Evolutionary conservation across 2,888 invertebrate genomes (phyloP).

Genomic region (Papilio protenor): DNA sequence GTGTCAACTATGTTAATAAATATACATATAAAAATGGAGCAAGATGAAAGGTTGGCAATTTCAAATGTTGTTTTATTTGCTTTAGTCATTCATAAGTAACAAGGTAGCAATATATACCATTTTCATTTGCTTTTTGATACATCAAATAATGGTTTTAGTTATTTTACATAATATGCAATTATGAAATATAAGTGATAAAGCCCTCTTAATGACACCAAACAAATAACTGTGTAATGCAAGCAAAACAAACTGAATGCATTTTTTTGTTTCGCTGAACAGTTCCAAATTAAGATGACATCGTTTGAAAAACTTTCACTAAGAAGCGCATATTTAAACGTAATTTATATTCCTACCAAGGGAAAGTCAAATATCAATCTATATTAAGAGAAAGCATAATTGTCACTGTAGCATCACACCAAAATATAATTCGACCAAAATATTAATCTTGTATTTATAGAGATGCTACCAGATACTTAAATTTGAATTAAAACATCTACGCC

Average conservation of each 20-base stretch:
- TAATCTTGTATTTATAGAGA: neutral
- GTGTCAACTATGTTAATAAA: neutral
- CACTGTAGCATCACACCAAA: constrained; percentile 57
- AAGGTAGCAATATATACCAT: neutral
- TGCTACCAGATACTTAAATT: neutral
- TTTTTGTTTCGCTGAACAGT: constrained; percentile 11
- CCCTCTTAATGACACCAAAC: neutral
- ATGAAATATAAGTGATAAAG: neutral
- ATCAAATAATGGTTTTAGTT: neutral
- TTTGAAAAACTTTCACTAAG: constrained; percentile 51
- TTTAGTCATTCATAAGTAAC: neutral
- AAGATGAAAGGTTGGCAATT: neutral
- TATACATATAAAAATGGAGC: neutral
- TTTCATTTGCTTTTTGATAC: neutral
- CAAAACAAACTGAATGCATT: too few relatives aligned
- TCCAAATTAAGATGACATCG: constrained; percentile 9
- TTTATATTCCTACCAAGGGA: constrained; percentile 50
- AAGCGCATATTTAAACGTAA: constrained; percentile 49
- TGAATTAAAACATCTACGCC: constrained; percentile 1
- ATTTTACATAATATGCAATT: neutral
- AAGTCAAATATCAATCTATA: constrained; percentile 51
- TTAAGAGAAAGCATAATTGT: constrained; percentile 64
- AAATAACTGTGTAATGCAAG: too few relatives aligned
- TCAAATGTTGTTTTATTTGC: neutral
- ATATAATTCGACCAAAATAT: neutral